These are phyloP conservation scores for Drosophila athabasca DNA, from an alignment of 1,140 invertebrate species.

Conservation along the genomic window DNA sequence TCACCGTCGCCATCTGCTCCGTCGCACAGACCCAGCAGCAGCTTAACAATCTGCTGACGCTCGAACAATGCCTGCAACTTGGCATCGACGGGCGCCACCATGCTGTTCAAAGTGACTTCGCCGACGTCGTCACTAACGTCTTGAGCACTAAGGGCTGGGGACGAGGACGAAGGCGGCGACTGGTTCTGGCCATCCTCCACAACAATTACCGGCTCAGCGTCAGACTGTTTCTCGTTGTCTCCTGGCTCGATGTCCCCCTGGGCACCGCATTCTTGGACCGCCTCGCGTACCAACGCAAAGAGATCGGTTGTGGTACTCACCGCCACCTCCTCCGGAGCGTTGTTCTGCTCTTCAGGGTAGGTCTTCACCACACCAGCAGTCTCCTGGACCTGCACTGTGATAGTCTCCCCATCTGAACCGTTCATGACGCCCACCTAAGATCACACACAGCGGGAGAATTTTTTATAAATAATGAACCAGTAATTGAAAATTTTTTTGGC, in stretches of 20 bases:
- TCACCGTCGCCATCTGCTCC: constrained; percentile 54
- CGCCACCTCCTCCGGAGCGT: neutral
- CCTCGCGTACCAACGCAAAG: neutral
- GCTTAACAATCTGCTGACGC: constrained; percentile 40
- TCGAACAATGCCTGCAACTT: constrained; percentile 33
- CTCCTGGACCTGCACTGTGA: no score
- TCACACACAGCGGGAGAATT: no score
- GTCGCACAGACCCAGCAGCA: constrained; percentile 44
- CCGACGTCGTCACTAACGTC: neutral
- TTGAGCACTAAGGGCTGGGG: neutral
- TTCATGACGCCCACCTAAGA: no score
- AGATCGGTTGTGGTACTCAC: neutral
- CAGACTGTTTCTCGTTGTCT: neutral
- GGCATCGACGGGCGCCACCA: neutral
- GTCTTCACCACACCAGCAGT: no score
- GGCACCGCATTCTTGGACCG: neutral
- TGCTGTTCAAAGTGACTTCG: no score
- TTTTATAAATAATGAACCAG: no score
- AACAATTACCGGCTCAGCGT: no score
- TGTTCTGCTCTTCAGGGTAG: neutral
- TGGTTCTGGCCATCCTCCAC: neutral
- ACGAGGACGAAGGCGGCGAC: neutral
- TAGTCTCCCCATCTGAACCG: no score
- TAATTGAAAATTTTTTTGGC: no score
- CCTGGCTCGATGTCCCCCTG: constrained; percentile 3